A percentile compares a stretch with the other conserved stretches of the same genome.
phyloP scores from a whole-genome alignment of 2,113 vertebrate species.

The Sclerurus mexicanus region DNA sequence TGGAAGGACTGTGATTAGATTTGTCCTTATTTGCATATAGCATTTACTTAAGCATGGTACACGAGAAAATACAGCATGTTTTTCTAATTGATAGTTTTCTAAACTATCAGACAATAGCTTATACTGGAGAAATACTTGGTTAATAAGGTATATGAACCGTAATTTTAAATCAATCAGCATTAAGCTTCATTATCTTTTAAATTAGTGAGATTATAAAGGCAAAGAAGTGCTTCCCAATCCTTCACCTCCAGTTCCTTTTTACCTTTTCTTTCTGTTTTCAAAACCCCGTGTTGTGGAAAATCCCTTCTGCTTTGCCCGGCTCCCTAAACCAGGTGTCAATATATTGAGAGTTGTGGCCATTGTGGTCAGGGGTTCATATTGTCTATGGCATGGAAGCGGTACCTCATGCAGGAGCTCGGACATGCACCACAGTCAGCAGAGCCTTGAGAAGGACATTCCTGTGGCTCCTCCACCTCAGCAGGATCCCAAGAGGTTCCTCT shows the following conservation, averaged over 20 bases:
- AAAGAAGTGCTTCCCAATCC: background rate
- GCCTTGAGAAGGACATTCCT: background rate
- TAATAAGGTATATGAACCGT: background rate
- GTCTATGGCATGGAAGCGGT: background rate
- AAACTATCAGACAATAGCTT: background rate
- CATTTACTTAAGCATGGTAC: background rate
- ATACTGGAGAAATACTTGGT: background rate
- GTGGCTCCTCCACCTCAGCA: background rate
- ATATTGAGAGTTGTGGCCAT: rapidly evolving
- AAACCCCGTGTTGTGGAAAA: background rate
- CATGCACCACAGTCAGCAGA: background rate
- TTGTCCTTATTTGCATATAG: background rate
- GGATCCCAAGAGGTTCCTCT: background rate
- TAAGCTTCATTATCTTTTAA: background rate
- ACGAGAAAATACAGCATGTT: background rate
- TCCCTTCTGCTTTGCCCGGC: background rate
- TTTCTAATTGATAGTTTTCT: background rate
- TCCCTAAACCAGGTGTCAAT: background rate
- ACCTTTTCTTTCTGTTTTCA: background rate
- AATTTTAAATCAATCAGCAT: background rate
- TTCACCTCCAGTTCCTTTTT: background rate
- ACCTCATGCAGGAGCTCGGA: background rate
- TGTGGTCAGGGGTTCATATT: background rate
- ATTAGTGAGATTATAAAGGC: background rate
- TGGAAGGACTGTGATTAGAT: background rate